These are phyloP conservation scores for Timandra comae DNA, from an alignment of 2,888 invertebrate species.

Conservation along the genomic window DNA sequence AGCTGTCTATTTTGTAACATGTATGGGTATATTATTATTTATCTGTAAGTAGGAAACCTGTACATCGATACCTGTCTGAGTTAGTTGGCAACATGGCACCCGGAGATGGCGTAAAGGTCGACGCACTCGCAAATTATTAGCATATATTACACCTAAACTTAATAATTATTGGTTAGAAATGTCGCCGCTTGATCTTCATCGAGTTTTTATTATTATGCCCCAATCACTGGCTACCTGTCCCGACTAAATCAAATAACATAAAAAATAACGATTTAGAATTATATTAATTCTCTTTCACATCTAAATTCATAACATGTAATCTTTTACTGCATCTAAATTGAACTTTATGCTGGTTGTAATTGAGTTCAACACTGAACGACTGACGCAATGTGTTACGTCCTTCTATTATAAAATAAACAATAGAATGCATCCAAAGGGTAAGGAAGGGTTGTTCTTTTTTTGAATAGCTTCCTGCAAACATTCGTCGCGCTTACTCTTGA, in stretches of 20 bases:
- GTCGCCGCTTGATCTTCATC: slow-evolving; percentile 5
- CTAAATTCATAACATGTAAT: slow-evolving; percentile 16
- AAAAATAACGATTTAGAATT: slow-evolving; percentile 49
- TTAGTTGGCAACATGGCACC: slow-evolving; percentile 10
- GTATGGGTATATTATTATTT: too few relatives aligned
- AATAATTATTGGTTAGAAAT: slow-evolving; percentile 39
- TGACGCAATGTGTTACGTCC: slow-evolving; percentile 42
- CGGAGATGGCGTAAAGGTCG: slow-evolving; percentile 43
- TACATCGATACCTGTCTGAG: slow-evolving; percentile 3
- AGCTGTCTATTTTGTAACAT: too few relatives aligned
- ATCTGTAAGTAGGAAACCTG: too few relatives aligned
- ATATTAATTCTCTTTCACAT: slow-evolving; percentile 44
- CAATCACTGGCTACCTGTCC: slow-evolving; percentile 56
- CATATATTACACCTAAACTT: slow-evolving; percentile 47
- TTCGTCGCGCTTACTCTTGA: slow-evolving; percentile 44
- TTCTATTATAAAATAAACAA: slow-evolving; percentile 52
- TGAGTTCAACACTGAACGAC: neutral
- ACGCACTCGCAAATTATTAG: slow-evolving; percentile 52
- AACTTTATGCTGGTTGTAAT: neutral
- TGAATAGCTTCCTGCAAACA: slow-evolving; percentile 66
- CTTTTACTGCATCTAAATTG: slow-evolving; percentile 3
- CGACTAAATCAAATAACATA: slow-evolving; percentile 37
- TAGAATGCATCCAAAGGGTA: slow-evolving; percentile 66
- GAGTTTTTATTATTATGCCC: too few relatives aligned
- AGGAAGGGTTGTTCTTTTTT: slow-evolving; percentile 75